These are phyloP conservation scores for Neopelma chrysocephalum DNA, from an alignment of 2,797 vertebrate genomes.

Conservation along the genomic window DNA sequence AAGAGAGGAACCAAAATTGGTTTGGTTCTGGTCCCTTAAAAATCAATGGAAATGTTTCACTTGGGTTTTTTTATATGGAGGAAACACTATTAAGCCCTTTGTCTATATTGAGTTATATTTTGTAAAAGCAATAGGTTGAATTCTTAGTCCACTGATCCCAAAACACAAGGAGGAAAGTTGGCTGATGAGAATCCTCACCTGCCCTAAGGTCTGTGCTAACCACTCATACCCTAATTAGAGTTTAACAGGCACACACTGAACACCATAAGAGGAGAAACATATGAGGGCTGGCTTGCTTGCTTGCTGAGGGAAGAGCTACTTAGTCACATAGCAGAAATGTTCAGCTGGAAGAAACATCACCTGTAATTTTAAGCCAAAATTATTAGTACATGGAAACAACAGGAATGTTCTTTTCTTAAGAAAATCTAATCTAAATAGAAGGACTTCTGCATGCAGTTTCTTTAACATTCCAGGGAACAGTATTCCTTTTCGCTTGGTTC, in stretches of 20 bases:
- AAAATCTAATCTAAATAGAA: neutral
- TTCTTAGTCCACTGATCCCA: neutral
- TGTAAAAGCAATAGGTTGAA: neutral
- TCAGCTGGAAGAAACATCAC: neutral
- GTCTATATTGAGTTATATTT: neutral
- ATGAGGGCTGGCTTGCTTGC: neutral
- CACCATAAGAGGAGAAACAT: neutral
- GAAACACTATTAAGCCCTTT: neutral
- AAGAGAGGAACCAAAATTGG: neutral
- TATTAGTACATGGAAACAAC: neutral
- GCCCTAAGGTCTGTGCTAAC: neutral
- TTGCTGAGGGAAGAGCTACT: neutral
- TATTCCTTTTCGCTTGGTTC: neutral
- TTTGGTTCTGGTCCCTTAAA: neutral
- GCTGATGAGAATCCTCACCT: neutral
- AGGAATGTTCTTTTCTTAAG: neutral
- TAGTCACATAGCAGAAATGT: neutral
- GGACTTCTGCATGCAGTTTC: neutral
- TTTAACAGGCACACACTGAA: neutral
- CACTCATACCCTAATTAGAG: neutral
- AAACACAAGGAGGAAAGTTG: neutral
- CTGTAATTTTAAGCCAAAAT: neutral
- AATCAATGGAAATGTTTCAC: neutral
- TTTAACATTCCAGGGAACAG: neutral
- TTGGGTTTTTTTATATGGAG: neutral